phyloP scores from a whole-genome alignment of 2,797 vertebrate species.

The Setipinna tenuifilis region DNA sequence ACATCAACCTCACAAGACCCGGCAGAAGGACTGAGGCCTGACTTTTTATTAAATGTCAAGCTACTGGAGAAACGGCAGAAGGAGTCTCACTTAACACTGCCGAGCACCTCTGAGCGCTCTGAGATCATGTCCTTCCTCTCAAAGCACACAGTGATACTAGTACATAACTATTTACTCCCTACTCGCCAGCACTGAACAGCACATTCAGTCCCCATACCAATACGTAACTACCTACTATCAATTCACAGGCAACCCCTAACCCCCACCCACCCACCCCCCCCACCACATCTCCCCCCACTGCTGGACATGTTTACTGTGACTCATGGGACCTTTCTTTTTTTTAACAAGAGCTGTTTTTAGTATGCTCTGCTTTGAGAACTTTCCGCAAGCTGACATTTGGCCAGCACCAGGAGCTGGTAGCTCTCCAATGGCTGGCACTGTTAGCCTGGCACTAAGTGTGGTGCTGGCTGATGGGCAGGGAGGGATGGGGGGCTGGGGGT shows the following conservation, averaged over 20 bases:
- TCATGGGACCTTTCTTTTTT: not conserved
- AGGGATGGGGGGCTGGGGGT: not conserved
- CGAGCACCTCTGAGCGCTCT: not conserved
- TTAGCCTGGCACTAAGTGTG: not conserved
- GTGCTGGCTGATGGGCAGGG: not conserved
- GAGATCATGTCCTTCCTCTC: not conserved
- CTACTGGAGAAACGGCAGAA: not conserved
- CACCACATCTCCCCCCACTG: not conserved
- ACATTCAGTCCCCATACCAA: too few relatives aligned
- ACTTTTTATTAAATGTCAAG: conserved; percentile 23
- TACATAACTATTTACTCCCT: not conserved
- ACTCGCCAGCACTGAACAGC: not conserved
- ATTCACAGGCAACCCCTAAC: too few relatives aligned
- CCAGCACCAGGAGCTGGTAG: not conserved
- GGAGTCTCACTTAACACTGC: not conserved
- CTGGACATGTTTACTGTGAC: not conserved
- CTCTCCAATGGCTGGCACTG: not conserved
- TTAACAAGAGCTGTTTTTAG: not conserved
- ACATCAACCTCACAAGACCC: conserved; percentile 30
- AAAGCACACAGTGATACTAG: not conserved
- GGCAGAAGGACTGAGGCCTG: not conserved
- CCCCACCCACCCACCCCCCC: too few relatives aligned
- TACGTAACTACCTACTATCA: too few relatives aligned
- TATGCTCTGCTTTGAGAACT: not conserved
- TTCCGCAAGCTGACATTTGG: conserved; percentile 4